Conservation (phyloP, 2,888 invertebrate species). For the Lobophora halterata region DNA sequence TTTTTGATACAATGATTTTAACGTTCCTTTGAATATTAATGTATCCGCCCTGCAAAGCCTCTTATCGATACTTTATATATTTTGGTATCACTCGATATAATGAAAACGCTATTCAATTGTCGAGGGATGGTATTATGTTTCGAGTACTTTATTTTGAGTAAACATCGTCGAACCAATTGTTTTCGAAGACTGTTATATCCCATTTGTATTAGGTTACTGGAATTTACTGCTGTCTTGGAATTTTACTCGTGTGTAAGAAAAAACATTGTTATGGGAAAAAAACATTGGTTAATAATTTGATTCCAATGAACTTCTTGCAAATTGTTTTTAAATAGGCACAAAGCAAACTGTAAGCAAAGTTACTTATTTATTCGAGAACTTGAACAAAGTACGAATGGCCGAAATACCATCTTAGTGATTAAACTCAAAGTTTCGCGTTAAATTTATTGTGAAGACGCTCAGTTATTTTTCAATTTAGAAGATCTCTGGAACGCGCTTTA, state of each 20-base stretch:
- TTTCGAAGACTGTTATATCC: conserved; percentile 20
- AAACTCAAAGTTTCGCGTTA: conserved; percentile 53
- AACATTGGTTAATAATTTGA: no score
- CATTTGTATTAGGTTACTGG: conserved; percentile 12
- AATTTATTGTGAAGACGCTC: conserved; percentile 66
- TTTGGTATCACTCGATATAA: conserved; percentile 48
- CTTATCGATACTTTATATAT: conserved; percentile 39
- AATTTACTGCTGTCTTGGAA: not conserved
- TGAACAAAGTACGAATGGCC: conserved; percentile 54
- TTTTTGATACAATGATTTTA: no score
- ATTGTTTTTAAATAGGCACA: not conserved
- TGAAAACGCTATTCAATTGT: conserved; percentile 51
- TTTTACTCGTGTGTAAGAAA: not conserved
- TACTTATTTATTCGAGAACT: conserved; percentile 47
- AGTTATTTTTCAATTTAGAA: conserved; percentile 77
- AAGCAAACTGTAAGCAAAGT: conserved; percentile 18
- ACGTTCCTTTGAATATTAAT: no score
- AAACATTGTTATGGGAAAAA: not conserved
- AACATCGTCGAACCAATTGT: conserved; percentile 22
- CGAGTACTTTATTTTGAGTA: conserved; percentile 35
- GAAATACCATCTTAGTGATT: conserved; percentile 57
- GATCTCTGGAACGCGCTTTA: conserved; percentile 51
- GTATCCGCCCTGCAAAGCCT: no score
- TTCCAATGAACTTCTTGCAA: not conserved
- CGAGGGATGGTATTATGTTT: conserved; percentile 47